Conservation (phyloP, 2,113 vertebrate species). For the Entomyzon cyanotis region DNA sequence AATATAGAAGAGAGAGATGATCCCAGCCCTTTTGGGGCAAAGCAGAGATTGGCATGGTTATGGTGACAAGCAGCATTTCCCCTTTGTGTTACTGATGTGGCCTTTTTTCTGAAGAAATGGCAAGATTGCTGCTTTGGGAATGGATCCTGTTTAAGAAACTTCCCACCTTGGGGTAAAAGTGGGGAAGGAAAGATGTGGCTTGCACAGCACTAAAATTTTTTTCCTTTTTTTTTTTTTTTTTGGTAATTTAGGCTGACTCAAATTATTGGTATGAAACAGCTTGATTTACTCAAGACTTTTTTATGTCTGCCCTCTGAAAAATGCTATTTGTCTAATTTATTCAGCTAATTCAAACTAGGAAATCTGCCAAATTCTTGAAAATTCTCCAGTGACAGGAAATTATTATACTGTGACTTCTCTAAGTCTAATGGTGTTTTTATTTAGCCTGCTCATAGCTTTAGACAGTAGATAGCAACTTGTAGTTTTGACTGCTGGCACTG, state of each 20-base stretch:
- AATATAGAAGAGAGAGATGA: background rate
- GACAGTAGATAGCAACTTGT: background rate
- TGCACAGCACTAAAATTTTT: background rate
- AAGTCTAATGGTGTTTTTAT: background rate
- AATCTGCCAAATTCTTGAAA: conserved; percentile 40
- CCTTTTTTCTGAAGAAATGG: background rate
- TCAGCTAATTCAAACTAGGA: conserved; percentile 35
- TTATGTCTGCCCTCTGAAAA: conserved; percentile 32
- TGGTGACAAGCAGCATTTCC: background rate
- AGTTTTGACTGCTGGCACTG: background rate
- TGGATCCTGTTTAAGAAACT: background rate
- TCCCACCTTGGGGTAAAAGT: background rate
- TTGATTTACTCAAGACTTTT: conserved; percentile 13
- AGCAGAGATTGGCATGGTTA: background rate
- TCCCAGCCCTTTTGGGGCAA: background rate
- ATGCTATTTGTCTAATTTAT: conserved; percentile 25
- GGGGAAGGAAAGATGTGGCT: background rate
- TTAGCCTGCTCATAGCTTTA: background rate
- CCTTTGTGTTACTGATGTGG: background rate
- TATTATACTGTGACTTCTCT: background rate
- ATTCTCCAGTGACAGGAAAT: background rate
- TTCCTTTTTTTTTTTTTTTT: background rate
- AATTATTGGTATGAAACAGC: background rate
- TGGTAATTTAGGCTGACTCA: background rate
- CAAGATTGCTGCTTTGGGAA: background rate